Conservation (phyloP, 2,113 vertebrate genomes). For the Suncus etruscus region DNA sequence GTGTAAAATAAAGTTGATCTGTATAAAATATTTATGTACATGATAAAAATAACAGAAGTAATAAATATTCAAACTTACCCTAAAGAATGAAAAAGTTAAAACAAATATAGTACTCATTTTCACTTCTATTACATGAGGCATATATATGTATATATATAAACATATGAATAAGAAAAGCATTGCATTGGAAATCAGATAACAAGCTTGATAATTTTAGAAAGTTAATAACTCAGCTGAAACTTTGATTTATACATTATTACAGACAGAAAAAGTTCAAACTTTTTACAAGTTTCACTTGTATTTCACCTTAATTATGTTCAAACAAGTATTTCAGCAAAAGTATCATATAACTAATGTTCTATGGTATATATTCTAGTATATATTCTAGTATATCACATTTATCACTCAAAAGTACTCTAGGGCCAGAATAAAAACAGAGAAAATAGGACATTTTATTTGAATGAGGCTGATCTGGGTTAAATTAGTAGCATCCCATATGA, state of each 20-base stretch:
- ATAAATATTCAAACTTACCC: not conserved
- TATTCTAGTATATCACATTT: too few species aligned
- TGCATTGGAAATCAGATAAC: not conserved
- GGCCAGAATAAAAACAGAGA: too few species aligned
- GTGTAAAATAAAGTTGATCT: not conserved
- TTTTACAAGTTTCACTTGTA: not conserved
- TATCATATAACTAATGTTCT: not conserved
- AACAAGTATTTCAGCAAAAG: not conserved
- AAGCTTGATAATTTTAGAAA: too few species aligned
- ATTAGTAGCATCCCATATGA: too few species aligned
- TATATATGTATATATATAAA: not conserved
- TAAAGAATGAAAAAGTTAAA: not conserved
- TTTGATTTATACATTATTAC: not conserved
- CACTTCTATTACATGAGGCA: not conserved
- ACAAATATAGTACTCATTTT: not conserved
- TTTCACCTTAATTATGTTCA: slow-evolving; percentile 18
- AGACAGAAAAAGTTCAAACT: not conserved
- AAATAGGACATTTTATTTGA: too few species aligned
- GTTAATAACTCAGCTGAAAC: too few species aligned
- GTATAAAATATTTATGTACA: not conserved
- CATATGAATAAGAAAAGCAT: not conserved
- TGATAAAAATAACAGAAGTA: not conserved
- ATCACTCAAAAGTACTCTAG: slow-evolving; percentile 25
- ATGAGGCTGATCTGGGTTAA: too few species aligned
- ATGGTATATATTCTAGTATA: not conserved